phyloP scores from a whole-genome alignment of 1,140 invertebrate genomes.

The Subanguina moxae region DNA sequence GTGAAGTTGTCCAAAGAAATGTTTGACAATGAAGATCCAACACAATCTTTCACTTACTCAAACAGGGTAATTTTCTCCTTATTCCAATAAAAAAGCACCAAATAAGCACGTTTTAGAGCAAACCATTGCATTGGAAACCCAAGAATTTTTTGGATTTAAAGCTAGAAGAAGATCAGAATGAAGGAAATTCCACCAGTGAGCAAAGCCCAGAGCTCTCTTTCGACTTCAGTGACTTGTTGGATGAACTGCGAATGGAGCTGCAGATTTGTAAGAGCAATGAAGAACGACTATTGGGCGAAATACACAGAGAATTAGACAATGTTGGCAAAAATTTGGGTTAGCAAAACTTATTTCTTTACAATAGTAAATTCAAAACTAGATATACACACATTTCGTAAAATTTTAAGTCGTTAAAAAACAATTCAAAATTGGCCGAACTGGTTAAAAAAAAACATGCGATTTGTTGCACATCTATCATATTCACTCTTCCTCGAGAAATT shows the following conservation, averaged over 20 bases:
- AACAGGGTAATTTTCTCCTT: background rate
- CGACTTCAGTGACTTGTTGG: conserved; percentile 10
- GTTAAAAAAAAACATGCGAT: too few relatives aligned
- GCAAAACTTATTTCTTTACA: conserved; percentile 10
- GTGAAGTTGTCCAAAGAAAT: background rate
- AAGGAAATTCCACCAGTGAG: too few relatives aligned
- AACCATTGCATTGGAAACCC: background rate
- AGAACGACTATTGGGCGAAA: conserved; percentile 38
- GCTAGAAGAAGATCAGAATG: background rate
- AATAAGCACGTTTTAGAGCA: background rate
- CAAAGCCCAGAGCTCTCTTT: background rate
- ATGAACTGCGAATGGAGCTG: conserved; percentile 26
- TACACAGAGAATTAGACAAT: conserved; percentile 28
- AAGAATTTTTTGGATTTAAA: background rate
- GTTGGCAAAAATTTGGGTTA: conserved; percentile 24
- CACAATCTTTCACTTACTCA: background rate
- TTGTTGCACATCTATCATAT: too few relatives aligned
- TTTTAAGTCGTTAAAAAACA: too few relatives aligned
- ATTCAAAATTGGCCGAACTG: too few relatives aligned
- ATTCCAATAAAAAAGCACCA: background rate
- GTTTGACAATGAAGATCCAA: background rate
- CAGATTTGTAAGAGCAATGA: conserved; percentile 26
- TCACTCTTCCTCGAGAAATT: too few relatives aligned
- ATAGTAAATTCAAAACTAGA: background rate
- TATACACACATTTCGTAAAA: too few relatives aligned